These are phyloP conservation scores for Craterocephalus amniculus DNA, from an alignment of 2,797 vertebrate species.

Conservation along the genomic window DNA sequence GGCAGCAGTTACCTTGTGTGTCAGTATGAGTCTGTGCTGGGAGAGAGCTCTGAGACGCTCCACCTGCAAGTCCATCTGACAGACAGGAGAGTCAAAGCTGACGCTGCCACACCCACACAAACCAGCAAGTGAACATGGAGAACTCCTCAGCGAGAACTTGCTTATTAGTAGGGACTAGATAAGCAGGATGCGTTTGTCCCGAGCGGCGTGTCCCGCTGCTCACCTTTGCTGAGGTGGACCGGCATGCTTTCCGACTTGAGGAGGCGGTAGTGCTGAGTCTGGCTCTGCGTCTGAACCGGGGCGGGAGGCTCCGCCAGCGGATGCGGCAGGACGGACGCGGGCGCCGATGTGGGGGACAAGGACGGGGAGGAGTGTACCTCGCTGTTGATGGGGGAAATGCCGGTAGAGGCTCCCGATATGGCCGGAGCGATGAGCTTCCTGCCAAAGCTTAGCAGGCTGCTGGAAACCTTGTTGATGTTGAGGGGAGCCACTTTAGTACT, in stretches of 20 bases:
- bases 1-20: slow-evolving; percentile 86
- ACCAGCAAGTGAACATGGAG: slow-evolving; percentile 18
- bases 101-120: slow-evolving; percentile 29
- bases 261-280: slow-evolving; percentile 87
- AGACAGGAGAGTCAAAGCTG: slow-evolving; percentile 76
- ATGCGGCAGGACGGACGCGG: slow-evolving; percentile 43
- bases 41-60: slow-evolving; percentile 82
- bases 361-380: slow-evolving; percentile 70
- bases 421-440: slow-evolving; percentile 94
- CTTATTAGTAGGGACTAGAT: background rate
- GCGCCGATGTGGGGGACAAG: slow-evolving; percentile 45
- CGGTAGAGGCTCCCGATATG: slow-evolving; percentile 76
- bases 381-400: slow-evolving; percentile 75
- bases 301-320: slow-evolving; percentile 61
- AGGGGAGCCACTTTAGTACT: slow-evolving; percentile 86
- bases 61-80: slow-evolving; percentile 85
- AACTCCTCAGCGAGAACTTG: slow-evolving; percentile 1
- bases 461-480: slow-evolving; percentile 98
- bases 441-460: slow-evolving; percentile 93
- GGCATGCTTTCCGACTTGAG: slow-evolving; percentile 99
- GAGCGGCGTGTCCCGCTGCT: slow-evolving; percentile 6
- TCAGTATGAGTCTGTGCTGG: slow-evolving; percentile 85
- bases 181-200: background rate
- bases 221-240: slow-evolving; percentile 96
- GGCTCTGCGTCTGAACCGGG: slow-evolving; percentile 43